Conservation (phyloP, 2,888 invertebrate genomes). For the Polymixis flavicincta region DNA sequence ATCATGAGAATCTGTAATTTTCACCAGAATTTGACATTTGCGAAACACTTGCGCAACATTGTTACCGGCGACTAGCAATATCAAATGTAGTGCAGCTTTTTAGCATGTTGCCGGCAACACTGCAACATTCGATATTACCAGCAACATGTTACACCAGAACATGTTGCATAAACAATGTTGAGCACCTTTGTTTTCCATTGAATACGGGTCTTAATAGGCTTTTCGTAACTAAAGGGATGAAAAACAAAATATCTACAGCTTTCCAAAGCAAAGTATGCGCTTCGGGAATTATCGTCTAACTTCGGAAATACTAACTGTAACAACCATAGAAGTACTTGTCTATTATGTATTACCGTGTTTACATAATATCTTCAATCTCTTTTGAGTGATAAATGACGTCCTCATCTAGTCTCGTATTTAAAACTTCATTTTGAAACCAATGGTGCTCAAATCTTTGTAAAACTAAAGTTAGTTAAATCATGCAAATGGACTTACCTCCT, state of each 20-base stretch:
- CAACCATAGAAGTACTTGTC: not conserved
- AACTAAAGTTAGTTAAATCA: not conserved
- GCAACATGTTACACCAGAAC: not conserved
- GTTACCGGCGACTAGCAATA: not conserved
- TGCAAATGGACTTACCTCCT: slow-evolving; percentile 32
- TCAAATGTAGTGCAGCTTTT: not conserved
- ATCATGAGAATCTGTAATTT: too few species aligned
- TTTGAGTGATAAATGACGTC: not conserved
- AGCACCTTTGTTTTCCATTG: not conserved
- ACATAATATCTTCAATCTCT: not conserved
- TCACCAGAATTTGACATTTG: too few species aligned
- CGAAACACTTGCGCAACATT: not conserved
- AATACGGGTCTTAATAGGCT: not conserved
- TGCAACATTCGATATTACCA: not conserved
- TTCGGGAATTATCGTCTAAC: not conserved
- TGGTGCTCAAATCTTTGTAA: not conserved
- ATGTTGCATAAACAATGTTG: not conserved
- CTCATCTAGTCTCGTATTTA: not conserved
- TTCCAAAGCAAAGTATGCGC: not conserved
- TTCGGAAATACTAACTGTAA: not conserved
- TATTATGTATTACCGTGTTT: not conserved
- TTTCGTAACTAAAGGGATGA: not conserved
- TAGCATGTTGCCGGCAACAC: not conserved
- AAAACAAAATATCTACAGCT: not conserved
- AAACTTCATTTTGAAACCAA: too few species aligned